A percentile compares a stretch with the other conserved stretches of the same genome.
These are phyloP conservation scores for Tinea trinotella DNA, from an alignment of 2,888 invertebrate species.

Conservation along the genomic window DNA sequence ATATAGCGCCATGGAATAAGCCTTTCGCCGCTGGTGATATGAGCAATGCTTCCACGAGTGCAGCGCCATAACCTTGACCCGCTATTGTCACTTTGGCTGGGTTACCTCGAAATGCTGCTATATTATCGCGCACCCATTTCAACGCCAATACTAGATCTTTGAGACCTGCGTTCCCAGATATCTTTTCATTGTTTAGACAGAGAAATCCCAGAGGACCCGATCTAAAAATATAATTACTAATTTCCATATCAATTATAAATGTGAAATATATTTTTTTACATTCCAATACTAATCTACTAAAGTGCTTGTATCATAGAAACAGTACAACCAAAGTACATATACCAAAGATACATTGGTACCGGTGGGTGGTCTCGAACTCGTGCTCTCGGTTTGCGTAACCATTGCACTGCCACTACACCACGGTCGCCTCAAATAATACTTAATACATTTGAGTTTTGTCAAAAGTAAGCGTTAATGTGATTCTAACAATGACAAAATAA, in stretches of 20 bases:
- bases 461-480: too few species aligned
- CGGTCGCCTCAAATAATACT: too few species aligned
- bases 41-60: slow-evolving; percentile 47
- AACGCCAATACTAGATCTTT: slow-evolving; percentile 53
- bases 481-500: too few species aligned
- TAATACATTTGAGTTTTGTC: too few species aligned
- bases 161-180: slow-evolving; percentile 54
- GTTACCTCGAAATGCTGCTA: slow-evolving; percentile 55
- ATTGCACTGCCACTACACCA: too few species aligned
- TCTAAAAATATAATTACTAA: too few species aligned
- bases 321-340: too few species aligned
- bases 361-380: too few species aligned
- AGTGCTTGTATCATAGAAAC: too few species aligned
- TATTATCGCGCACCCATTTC: slow-evolving; percentile 58
- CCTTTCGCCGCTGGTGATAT: slow-evolving; percentile 40
- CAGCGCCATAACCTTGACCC: slow-evolving; percentile 56
- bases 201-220: slow-evolving; percentile 50
- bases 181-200: slow-evolving; percentile 41
- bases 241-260: neutral
- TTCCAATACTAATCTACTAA: too few species aligned
- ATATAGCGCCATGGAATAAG: slow-evolving; percentile 49
- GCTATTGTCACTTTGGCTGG: slow-evolving; percentile 45
- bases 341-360: too few species aligned
- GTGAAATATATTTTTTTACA: neutral
- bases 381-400: too few species aligned